phyloP scores from a whole-genome alignment of 2,888 invertebrate genomes.

The Tetragonisca angustula region DNA sequence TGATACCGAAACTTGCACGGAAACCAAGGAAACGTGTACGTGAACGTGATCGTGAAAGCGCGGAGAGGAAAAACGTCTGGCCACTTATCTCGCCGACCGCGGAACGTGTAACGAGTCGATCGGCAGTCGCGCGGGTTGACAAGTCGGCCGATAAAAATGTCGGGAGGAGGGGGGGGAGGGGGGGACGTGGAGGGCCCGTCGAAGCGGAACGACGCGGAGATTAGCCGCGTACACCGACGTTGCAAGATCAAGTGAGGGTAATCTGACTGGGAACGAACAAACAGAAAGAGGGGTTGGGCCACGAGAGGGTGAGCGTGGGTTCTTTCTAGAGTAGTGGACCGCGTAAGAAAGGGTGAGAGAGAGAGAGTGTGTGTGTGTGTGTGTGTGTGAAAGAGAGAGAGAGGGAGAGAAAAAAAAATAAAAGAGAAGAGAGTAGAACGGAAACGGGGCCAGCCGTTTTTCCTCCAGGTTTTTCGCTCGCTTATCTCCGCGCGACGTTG shows the following conservation, averaged over 20 bases:
- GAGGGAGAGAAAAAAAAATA: not conserved
- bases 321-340: conserved; percentile 53
- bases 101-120: conserved; percentile 50
- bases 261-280: conserved; percentile 62
- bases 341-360: not conserved
- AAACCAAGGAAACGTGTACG: not conserved
- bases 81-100: conserved; percentile 35
- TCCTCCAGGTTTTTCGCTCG: conserved; percentile 39
- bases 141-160: conserved; percentile 36
- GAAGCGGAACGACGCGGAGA: conserved; percentile 58
- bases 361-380: not conserved
- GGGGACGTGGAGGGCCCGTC: no score
- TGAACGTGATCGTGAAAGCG: conserved; percentile 7
- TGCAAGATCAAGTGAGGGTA: conserved; percentile 44
- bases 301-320: not conserved
- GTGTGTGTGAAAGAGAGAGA: not conserved
- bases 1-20: not conserved
- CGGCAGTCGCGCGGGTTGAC: conserved; percentile 20
- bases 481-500: conserved; percentile 71
- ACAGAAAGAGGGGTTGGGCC: conserved; percentile 17
- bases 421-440: conserved; percentile 10
- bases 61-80: not conserved
- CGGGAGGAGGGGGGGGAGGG: not conserved
- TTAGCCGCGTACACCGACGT: conserved; percentile 51
- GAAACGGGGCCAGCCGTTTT: conserved; percentile 29